These are phyloP conservation scores for Dryomyza anilis DNA, from an alignment of 2,888 invertebrate genomes.

Conservation along the genomic window DNA sequence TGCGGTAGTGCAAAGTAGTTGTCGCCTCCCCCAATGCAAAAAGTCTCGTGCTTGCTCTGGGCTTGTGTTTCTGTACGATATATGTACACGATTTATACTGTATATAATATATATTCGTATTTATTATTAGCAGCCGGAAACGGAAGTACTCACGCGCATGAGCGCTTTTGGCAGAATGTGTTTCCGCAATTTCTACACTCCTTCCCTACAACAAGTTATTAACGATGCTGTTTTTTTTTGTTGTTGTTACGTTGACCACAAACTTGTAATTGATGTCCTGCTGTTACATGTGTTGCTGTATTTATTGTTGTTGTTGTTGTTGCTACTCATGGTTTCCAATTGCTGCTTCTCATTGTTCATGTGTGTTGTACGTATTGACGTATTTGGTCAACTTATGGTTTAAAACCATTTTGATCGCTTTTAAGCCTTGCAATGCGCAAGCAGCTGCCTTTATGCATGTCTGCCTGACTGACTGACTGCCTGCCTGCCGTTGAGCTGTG, in stretches of 20 bases:
- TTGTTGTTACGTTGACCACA: neutral
- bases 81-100: too few relatives aligned
- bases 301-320: neutral
- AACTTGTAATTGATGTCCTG: neutral
- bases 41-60: too few relatives aligned
- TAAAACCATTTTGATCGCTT: neutral
- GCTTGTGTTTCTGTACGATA: too few relatives aligned
- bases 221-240: neutral
- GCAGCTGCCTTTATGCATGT: too few relatives aligned
- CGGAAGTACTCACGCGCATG: conserved; percentile 1
- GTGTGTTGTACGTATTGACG: neutral
- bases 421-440: too few relatives aligned
- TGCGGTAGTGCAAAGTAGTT: too few relatives aligned
- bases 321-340: neutral
- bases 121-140: conserved; percentile 1
- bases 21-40: too few relatives aligned
- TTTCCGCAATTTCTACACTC: neutral
- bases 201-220: neutral
- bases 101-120: neutral
- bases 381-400: neutral
- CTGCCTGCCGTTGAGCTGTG: too few relatives aligned
- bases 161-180: neutral
- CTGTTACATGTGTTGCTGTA: too few relatives aligned
- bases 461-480: too few relatives aligned
- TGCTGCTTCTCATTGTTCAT: neutral